Evolutionary conservation across 2,888 invertebrate species (phyloP), one percentile per base, ranked within the genome.

Genomic region (Agrochola macilenta): DNA sequence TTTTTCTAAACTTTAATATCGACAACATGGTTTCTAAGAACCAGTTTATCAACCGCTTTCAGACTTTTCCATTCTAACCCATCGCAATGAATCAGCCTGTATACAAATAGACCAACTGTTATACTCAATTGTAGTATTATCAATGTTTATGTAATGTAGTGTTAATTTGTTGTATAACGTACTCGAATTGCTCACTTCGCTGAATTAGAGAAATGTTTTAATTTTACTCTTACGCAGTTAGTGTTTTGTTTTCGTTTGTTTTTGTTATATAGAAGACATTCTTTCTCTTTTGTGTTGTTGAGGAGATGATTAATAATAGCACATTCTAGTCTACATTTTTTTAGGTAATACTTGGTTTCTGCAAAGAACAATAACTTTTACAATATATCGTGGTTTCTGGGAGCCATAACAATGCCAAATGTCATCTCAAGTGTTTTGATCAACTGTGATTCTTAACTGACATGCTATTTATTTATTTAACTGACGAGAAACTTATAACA

Each of bases 161-260:
- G 52, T 72, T 81, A 35, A 85, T 52, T 76, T 35, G 35, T 81
- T 82, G 35, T 39, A 43, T 71, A 83, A 85, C 52, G 14, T 61
- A 12, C 8, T 14, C 74, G 57, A 71, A 69, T 74, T 85, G 69
- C 49, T 57, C 49, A 72, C 68, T 65, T 65, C 26, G 79, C 26
- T 63, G 60, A 70, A 68, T 82, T 64, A 64, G 54, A 74, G 77
- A 74, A 63, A 64, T 82, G 74, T 69, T 75, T 63, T 58, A 68
- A 64, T 69, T 74, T 26, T 64, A 58, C 43, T 74, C 74, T 60
- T 64, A 64, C 43, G 26, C 4, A 30, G 14, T 5, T 12, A 60
- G 17, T 69, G 63, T 63, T 84, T 84, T 84, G 70, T 83, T 81
- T 81, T 52, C 26, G 7, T 17, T 74, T 68, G 26, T 77, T 77